phyloP scores from a whole-genome alignment of 2,113 vertebrate species.

The Agapornis roseicollis region DNA sequence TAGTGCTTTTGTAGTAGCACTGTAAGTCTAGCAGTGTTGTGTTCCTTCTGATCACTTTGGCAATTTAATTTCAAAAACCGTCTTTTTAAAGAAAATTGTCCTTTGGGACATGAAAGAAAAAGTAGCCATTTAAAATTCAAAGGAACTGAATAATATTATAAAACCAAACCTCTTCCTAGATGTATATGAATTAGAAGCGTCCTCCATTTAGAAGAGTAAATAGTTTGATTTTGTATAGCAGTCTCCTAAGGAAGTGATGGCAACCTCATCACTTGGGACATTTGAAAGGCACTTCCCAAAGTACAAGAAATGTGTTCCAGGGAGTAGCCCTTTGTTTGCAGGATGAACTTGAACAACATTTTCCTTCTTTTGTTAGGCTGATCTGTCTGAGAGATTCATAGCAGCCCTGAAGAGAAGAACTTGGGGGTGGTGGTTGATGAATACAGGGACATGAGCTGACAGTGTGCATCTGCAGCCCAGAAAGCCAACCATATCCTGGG shows the following conservation, averaged over 20 bases:
- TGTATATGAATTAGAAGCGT: background rate
- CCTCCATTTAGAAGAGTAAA: background rate
- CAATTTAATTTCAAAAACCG: background rate
- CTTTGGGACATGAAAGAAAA: background rate
- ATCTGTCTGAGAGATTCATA: background rate
- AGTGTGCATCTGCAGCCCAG: too few species aligned
- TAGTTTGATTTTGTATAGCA: background rate
- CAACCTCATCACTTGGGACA: background rate
- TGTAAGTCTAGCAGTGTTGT: background rate
- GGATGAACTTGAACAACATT: background rate
- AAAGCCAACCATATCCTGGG: too few species aligned
- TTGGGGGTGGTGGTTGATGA: too few species aligned
- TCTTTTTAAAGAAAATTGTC: background rate
- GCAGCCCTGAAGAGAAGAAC: too few species aligned
- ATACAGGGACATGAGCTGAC: too few species aligned
- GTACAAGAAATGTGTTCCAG: background rate
- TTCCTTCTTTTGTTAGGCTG: background rate
- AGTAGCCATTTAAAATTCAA: background rate
- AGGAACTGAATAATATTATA: background rate
- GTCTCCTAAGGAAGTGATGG: background rate
- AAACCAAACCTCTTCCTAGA: background rate
- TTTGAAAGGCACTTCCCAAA: background rate
- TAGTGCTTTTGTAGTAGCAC: background rate
- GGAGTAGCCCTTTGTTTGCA: background rate
- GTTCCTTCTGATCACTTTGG: background rate